Conservation (phyloP, 2,888 invertebrate genomes). For the Blastobasis adustella region DNA sequence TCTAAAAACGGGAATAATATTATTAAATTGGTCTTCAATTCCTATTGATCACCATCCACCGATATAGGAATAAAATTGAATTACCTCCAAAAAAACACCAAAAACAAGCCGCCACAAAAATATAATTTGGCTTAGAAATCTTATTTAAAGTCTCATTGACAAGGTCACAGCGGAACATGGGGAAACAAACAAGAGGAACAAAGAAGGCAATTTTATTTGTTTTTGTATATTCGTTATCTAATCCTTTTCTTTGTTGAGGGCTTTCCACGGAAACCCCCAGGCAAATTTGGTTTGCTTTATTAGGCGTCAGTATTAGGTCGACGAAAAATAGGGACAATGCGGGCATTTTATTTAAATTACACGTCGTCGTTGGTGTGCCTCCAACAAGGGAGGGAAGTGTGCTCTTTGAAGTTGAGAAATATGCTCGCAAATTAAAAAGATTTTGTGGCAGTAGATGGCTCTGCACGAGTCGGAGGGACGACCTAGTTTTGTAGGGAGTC, state of each 20-base stretch:
- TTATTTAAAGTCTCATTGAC: slow-evolving; percentile 7
- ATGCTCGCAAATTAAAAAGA: no score
- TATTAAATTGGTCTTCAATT: neutral
- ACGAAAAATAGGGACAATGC: slow-evolving; percentile 15
- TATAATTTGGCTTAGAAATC: neutral
- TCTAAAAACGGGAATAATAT: no score
- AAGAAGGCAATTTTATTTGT: slow-evolving; percentile 31
- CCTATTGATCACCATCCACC: neutral
- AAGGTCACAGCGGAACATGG: slow-evolving; percentile 20
- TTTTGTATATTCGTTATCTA: slow-evolving; percentile 38
- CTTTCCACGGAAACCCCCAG: slow-evolving; percentile 25
- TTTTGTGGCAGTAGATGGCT: no score
- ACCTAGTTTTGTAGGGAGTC: no score
- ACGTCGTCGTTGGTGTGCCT: no score
- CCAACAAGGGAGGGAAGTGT: no score
- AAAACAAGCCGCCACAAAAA: neutral
- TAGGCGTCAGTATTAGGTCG: slow-evolving; percentile 20
- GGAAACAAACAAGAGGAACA: slow-evolving; percentile 21
- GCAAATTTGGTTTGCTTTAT: slow-evolving; percentile 33
- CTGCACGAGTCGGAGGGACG: no score
- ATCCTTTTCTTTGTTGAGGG: slow-evolving; percentile 31
- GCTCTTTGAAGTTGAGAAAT: no score
- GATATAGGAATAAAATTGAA: neutral
- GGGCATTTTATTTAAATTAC: no score
- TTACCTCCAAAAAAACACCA: no score